These are phyloP conservation scores for Linnaemya tessellans DNA, from an alignment of 2,888 invertebrate species.

Conservation along the genomic window DNA sequence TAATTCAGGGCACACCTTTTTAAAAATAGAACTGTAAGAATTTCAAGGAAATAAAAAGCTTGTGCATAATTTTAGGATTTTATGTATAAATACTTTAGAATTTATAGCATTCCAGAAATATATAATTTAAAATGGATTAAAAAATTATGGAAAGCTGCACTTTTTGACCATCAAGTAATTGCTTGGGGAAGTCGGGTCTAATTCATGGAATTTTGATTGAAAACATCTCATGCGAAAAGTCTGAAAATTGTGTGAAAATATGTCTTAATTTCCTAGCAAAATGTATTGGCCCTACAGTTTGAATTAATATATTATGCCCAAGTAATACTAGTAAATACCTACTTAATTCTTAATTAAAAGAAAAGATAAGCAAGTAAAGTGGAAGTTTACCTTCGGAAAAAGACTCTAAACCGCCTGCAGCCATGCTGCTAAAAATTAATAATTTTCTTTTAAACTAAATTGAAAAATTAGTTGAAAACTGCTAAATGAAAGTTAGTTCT, in stretches of 20 bases:
- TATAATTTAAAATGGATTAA: too few relatives aligned
- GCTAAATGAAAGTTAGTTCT: too few relatives aligned
- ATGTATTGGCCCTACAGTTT: background rate
- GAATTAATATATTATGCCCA: background rate
- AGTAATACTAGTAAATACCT: slow-evolving; percentile 20
- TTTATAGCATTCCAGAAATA: too few relatives aligned
- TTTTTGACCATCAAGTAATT: too few relatives aligned
- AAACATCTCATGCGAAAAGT: too few relatives aligned
- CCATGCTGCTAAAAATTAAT: background rate
- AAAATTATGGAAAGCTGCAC: too few relatives aligned
- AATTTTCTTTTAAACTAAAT: background rate
- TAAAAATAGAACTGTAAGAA: background rate
- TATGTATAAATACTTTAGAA: background rate
- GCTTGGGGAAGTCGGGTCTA: too few relatives aligned
- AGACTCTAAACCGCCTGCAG: background rate
- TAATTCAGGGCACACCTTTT: slow-evolving; percentile 2
- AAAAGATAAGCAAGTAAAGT: background rate
- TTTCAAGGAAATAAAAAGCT: background rate
- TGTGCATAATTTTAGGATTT: background rate
- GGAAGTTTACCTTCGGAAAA: background rate
- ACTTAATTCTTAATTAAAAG: slow-evolving; percentile 4
- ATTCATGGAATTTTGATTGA: too few relatives aligned
- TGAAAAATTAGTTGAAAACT: too few relatives aligned
- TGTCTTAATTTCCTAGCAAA: background rate
- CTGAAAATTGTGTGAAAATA: background rate